Evolutionary conservation across 2,888 invertebrate species (phyloP).

Genomic region (Oxyteleia sp.): DNA sequence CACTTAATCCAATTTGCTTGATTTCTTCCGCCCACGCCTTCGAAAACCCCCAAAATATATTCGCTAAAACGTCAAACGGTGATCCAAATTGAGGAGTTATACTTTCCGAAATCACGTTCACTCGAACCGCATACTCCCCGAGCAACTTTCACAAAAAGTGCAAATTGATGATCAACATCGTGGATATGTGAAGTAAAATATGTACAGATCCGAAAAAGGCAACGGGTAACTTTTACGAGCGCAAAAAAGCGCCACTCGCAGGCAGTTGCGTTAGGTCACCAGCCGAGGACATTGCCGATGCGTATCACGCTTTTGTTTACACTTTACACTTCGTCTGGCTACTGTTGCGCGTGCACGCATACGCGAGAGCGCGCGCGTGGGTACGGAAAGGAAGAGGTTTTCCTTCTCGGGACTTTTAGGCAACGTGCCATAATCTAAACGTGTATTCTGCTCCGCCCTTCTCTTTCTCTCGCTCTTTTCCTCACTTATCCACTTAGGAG

Average conservation of each 20-base stretch:
- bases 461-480: constrained; percentile 69
- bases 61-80: background rate
- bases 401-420: constrained; percentile 55
- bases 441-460: constrained; percentile 36
- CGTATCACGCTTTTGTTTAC: constrained; percentile 73
- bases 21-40: no score
- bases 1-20: no score
- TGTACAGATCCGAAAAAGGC: constrained; percentile 57
- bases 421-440: constrained; percentile 43
- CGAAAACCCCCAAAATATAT: background rate
- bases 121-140: constrained; percentile 3
- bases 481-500: constrained; percentile 85
- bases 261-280: constrained; percentile 60
- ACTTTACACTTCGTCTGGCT: constrained; percentile 63
- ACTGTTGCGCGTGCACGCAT: constrained; percentile 36
- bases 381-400: constrained; percentile 40
- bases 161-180: constrained; percentile 17
- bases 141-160: constrained; percentile 40
- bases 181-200: constrained; percentile 57
- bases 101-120: constrained; percentile 4
- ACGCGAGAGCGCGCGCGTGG: background rate
- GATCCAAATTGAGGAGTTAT: background rate
- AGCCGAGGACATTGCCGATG: constrained; percentile 70
- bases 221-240: constrained; percentile 40
- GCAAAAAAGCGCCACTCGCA: constrained; percentile 27